Percentiles rank a stretch among this genome's conserved stretches.
These are phyloP conservation scores for Glaucopsyche alexis DNA, from an alignment of 2,888 invertebrate genomes.

Conservation along the genomic window DNA sequence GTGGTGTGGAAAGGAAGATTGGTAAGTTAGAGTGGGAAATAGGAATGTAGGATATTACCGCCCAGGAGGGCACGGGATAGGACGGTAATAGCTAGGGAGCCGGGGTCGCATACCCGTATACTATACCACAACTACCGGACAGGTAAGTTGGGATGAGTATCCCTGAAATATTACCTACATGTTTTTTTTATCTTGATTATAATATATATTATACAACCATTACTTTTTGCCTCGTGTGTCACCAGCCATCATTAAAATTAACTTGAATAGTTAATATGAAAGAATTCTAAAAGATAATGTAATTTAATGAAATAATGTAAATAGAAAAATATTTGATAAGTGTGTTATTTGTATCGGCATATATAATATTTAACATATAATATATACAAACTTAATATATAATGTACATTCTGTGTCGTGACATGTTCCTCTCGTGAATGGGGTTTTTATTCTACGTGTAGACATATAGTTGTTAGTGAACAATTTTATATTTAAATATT, in stretches of 20 bases:
- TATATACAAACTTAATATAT: slow-evolving; percentile 47
- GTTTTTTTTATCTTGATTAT: too few species aligned
- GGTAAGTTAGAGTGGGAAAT: too few species aligned
- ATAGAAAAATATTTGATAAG: slow-evolving; percentile 62
- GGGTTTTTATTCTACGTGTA: slow-evolving; percentile 68
- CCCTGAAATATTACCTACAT: too few species aligned
- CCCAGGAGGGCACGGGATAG: too few species aligned
- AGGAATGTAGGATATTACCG: too few species aligned
- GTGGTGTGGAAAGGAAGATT: too few species aligned
- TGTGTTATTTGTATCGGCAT: slow-evolving; percentile 61
- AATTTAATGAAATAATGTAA: slow-evolving; percentile 60
- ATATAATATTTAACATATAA: slow-evolving; percentile 48
- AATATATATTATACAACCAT: not conserved
- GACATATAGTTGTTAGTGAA: slow-evolving; percentile 53
- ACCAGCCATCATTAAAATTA: slow-evolving; percentile 15
- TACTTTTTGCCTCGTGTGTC: slow-evolving; percentile 31
- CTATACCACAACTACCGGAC: too few species aligned
- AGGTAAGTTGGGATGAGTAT: too few species aligned
- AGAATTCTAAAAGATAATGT: slow-evolving; percentile 65
- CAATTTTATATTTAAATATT: slow-evolving; percentile 55
- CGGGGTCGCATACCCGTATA: too few species aligned
- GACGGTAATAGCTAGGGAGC: too few species aligned
- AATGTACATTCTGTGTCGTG: slow-evolving; percentile 64
- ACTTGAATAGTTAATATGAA: slow-evolving; percentile 6
- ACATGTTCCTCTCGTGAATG: slow-evolving; percentile 67